Evolutionary conservation across 92 coral and sea anemone genomes (phyloP).

Genomic region (Palythoa heliodiscus): DNA sequence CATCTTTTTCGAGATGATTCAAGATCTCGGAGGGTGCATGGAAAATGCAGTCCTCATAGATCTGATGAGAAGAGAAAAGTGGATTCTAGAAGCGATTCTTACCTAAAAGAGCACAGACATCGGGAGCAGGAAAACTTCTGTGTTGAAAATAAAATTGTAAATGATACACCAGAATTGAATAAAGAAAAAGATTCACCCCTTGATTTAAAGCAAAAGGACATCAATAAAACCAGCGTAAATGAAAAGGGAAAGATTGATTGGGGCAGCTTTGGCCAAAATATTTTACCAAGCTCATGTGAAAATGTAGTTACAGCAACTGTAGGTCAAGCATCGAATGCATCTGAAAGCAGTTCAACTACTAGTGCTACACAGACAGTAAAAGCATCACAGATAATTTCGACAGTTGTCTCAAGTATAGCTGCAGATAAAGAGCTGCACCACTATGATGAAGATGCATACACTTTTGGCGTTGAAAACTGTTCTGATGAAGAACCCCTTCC

Average conservation of each 20-base stretch:
- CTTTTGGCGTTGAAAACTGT: conserved; percentile 66
- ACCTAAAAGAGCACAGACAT: conserved; percentile 48
- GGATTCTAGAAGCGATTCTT: conserved; percentile 45
- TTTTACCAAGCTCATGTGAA: conserved; percentile 23
- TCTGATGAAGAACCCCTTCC: conserved; percentile 84
- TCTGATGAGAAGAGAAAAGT: conserved; percentile 50
- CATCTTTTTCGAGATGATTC: conserved; percentile 68
- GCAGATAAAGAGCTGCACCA: conserved; percentile 21
- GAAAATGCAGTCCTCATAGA: conserved; percentile 50
- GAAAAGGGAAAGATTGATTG: neutral
- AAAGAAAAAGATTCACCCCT: conserved; percentile 2
- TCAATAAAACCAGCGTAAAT: neutral
- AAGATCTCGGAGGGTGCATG: conserved; percentile 74
- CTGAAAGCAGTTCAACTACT: conserved; percentile 16
- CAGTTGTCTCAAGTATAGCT: conserved; percentile 57
- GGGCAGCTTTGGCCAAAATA: neutral
- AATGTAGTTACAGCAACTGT: conserved; percentile 40
- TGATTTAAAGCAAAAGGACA: conserved; percentile 12
- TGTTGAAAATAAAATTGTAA: conserved; percentile 7
- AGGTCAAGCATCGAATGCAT: conserved; percentile 18
- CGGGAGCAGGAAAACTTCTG: conserved; percentile 22
- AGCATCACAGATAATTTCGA: conserved; percentile 68
- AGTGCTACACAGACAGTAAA: conserved; percentile 1
- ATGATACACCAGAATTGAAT: neutral
- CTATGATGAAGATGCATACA: conserved; percentile 72